phyloP scores from a whole-genome alignment of 2,888 invertebrate species.

The Spodoptera littoralis region DNA sequence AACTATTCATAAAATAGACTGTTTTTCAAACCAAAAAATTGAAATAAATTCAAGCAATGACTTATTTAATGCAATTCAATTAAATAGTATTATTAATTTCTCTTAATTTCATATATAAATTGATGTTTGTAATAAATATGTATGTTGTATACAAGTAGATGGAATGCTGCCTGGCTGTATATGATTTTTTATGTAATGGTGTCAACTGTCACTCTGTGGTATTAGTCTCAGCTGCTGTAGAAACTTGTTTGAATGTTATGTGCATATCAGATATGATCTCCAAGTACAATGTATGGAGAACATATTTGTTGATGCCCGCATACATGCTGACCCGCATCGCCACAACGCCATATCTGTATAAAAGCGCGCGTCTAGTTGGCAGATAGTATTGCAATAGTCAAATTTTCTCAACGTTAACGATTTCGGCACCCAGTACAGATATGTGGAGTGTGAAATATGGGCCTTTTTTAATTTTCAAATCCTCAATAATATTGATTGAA shows the following conservation, averaged over 20 bases:
- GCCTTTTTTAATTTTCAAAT: conserved; percentile 69
- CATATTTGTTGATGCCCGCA: conserved; percentile 68
- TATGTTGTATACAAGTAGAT: conserved; percentile 17
- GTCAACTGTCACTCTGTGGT: conserved; percentile 6
- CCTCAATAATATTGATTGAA: conserved; percentile 4
- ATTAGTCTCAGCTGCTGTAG: conserved; percentile 21
- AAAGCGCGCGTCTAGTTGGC: conserved; percentile 72
- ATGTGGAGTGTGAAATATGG: conserved; percentile 77
- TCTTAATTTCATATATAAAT: too few relatives aligned
- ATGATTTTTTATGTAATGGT: not conserved
- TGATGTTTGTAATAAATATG: not conserved
- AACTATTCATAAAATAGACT: too few relatives aligned
- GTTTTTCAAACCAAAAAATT: too few relatives aligned
- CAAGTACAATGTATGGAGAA: conserved; percentile 64
- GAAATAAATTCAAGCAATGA: too few relatives aligned
- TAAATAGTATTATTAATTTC: too few relatives aligned
- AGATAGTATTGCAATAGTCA: conserved; percentile 75
- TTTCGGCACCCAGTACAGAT: conserved; percentile 80
- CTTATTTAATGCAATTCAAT: too few relatives aligned
- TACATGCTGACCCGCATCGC: conserved; percentile 72
- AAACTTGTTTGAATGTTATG: conserved; percentile 17
- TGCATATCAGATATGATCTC: conserved; percentile 71
- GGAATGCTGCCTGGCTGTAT: conserved; percentile 6
- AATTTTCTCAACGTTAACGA: conserved; percentile 76
- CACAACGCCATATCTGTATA: conserved; percentile 87